Conservation (phyloP, 2,113 vertebrate genomes). For the Platanista minor region DNA sequence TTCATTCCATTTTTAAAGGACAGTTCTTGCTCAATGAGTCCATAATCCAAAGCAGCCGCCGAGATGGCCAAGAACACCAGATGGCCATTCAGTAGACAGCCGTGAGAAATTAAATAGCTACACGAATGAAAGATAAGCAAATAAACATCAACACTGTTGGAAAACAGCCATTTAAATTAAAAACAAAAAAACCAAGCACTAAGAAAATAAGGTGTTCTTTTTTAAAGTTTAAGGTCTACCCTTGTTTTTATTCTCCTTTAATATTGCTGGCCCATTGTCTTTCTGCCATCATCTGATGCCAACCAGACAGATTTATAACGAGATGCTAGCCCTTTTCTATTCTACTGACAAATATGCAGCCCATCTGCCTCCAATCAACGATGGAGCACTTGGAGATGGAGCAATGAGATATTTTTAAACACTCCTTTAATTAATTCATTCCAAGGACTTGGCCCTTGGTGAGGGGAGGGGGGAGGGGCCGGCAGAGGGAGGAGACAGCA, state of each 20-base stretch:
- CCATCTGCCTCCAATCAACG: constrained; percentile 67
- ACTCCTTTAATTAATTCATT: constrained; percentile 63
- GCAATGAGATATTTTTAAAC: constrained; percentile 67
- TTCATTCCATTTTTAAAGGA: neutral
- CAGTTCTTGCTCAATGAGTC: neutral
- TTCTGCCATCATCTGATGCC: neutral
- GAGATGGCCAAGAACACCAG: neutral
- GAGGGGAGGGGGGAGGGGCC: neutral
- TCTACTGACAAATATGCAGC: constrained; percentile 18
- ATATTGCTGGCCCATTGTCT: neutral
- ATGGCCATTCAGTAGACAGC: neutral
- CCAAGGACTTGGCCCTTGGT: neutral
- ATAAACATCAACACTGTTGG: neutral
- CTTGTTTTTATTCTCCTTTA: neutral
- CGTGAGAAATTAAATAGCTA: neutral
- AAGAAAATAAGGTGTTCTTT: neutral
- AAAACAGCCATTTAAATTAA: neutral
- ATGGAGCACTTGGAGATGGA: constrained; percentile 38
- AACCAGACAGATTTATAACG: constrained; percentile 19
- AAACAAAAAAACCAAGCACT: neutral
- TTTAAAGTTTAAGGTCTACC: neutral
- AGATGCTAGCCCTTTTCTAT: neutral
- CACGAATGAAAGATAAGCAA: neutral
- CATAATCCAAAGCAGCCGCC: constrained; percentile 7
- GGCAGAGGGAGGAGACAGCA: neutral